Evolutionary conservation across 2,888 invertebrate species (phyloP), one percentile per base, ranked within the genome.

Genomic region (Anarsia innoxiella): DNA sequence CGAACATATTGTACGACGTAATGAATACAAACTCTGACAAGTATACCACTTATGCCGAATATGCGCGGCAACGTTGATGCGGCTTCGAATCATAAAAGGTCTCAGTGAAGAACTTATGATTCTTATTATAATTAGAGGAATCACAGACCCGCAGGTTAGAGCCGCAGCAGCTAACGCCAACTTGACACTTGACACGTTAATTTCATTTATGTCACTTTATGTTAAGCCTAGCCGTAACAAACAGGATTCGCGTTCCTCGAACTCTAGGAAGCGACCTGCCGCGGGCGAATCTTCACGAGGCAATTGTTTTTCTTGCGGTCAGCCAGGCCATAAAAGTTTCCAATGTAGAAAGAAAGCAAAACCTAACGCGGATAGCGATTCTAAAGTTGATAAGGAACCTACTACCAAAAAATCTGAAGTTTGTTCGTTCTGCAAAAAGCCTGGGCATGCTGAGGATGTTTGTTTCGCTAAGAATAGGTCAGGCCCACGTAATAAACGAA

Each of bases 21-120:
- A 48, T 51, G 44, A 36, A 9, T 4, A 43, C 40, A 1, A 38
- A 35, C 10, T 53, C 53, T 0, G 42, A 42, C 11, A 36, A 33
- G 0, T 53, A 29, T 28, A 6, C 33, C 5, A 36, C 52, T 0
- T 52, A 49, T 16, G 47, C 47, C 0, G 49, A 49, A 8, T 49
- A 49, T 16, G 49, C 46, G 0, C 39, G 48, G 2, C 29, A 2
- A 30, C 49, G 0, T 12, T 49, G n/a, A 23, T 52, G 2, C 37
- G 49, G 1, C 23, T 50, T 2, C 36, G 41, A 11, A 35, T 49
- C 3, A 40, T 47, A 2, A 36, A 32, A 12, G 45, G 47, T 0
- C 14, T 45, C 4, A 37, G 39, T 25, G 43, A 47, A 0, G 49
- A 49, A 5, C 11, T 49, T 6, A 44, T 36, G 9, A 32, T 26